Evolutionary conservation across 1,140 invertebrate genomes (phyloP).

Genomic region (Dufourea novaeangliae): DNA sequence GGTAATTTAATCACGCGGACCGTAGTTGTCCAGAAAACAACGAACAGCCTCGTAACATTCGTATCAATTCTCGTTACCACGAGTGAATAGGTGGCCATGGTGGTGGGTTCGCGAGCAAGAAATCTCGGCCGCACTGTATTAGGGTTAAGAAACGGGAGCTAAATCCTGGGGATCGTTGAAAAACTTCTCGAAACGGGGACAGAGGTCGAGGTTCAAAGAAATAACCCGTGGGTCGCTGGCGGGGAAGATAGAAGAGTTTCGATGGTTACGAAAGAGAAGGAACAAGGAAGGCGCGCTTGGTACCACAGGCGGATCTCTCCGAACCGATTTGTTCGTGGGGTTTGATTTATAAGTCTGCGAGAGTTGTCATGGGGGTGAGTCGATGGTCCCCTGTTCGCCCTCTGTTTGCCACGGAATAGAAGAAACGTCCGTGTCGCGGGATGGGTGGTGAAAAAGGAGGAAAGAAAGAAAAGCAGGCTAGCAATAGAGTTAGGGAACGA

Average conservation of each 20-base stretch:
- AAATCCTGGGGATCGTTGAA: slow-evolving; percentile 10
- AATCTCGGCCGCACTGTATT: background rate
- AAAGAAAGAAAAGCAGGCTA: slow-evolving; percentile 20
- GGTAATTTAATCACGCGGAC: slow-evolving; percentile 2
- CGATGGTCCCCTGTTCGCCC: slow-evolving; percentile 1
- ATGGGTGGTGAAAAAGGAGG: background rate
- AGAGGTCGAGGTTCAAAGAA: slow-evolving; percentile 15
- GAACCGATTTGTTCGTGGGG: slow-evolving; percentile 66
- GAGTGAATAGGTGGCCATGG: background rate
- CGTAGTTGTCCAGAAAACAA: background rate
- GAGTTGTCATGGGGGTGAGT: slow-evolving; percentile 47
- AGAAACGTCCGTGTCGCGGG: background rate
- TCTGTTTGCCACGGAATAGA: slow-evolving; percentile 24
- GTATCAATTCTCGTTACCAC: slow-evolving; percentile 12
- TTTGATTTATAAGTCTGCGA: slow-evolving; percentile 76
- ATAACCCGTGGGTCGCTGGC: slow-evolving; percentile 13
- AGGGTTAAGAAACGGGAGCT: slow-evolving; percentile 13
- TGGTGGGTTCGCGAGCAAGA: background rate
- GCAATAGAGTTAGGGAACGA: slow-evolving; percentile 56
- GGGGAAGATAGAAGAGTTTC: slow-evolving; percentile 9
- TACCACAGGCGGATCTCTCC: slow-evolving; percentile 60
- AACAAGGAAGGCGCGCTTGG: slow-evolving; percentile 48
- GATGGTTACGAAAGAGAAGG: background rate
- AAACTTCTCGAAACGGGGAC: background rate
- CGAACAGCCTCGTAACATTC: no score